Conservation (phyloP, 2,888 invertebrate species). For the Acrocyrtus sp. region DNA sequence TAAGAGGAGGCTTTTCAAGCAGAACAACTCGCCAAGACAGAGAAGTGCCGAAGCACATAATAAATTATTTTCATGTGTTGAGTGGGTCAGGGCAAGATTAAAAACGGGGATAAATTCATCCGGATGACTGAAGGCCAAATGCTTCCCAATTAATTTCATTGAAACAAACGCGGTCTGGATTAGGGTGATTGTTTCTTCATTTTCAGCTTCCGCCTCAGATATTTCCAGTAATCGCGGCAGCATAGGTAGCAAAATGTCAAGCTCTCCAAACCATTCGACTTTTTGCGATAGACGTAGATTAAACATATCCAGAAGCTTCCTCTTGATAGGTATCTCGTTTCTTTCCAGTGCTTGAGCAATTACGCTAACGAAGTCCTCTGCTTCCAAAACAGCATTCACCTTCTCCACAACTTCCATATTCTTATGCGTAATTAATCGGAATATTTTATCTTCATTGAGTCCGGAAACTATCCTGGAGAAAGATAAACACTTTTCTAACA, state of each 20-base stretch:
- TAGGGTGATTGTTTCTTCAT: conserved; percentile 75
- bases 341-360: conserved; percentile 45
- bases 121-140: conserved; percentile 76
- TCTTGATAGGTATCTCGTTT: conserved; percentile 57
- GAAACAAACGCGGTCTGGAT: conserved; percentile 86
- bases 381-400: conserved; percentile 56
- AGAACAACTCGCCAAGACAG: conserved; percentile 67
- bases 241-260: conserved; percentile 66
- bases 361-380: conserved; percentile 54
- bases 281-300: conserved; percentile 59
- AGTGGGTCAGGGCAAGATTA: conserved; percentile 43
- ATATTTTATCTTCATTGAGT: conserved; percentile 58
- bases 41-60: conserved; percentile 63
- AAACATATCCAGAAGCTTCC: conserved; percentile 62
- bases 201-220: conserved; percentile 56
- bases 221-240: conserved; percentile 74
- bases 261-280: conserved; percentile 63
- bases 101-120: conserved; percentile 75
- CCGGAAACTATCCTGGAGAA: conserved; percentile 53
- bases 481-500: conserved; percentile 56
- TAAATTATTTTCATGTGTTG: conserved; percentile 50
- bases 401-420: conserved; percentile 62
- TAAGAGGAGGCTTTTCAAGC: conserved; percentile 56
- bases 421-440: conserved; percentile 53
- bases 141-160: conserved; percentile 82